Evolutionary conservation across 2,797 vertebrate genomes (phyloP), one percentile per base, ranked within the genome.

Genomic region (Periparus ater): DNA sequence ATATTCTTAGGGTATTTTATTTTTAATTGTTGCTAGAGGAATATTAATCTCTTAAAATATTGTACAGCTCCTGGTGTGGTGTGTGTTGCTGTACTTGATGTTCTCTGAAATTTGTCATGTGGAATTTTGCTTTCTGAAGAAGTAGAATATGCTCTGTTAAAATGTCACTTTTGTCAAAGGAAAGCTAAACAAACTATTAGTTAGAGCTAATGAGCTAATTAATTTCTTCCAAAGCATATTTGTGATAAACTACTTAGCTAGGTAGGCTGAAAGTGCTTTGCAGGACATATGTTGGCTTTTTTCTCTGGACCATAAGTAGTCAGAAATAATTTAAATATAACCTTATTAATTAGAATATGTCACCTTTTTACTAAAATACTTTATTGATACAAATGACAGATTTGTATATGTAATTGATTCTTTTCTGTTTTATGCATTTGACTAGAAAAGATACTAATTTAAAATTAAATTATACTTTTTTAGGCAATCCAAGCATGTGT

Each of bases 151-250:
- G n/a, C 67, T 93, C 62, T 91, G 70, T 81, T 77, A 44, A 96
- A 95, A 95, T 95, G 77, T 76, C 76, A 50, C 83, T 95, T 96
- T 95, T 73, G 78, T 96, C 70, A 74, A 66, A 95, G 38, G 61
- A 95, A 94, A 68, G 73, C 38, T 86, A 88, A 93, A 91, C 70
- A 95, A 96, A 92, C 83, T 82, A 79, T 65, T 94, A 84, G n/a
- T 71, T 90, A 84, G 76, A 78, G 34, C 73, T 96, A 95, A 96
- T 85, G 73, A 97, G 91, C 77, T 94, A 91, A 96, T 96, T 91
- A 94, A 94, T 96, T 95, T 85, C 44, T 90, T 92, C 95, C 85
- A 96, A 68, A 92, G 58, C 89, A 77, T 91, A 38, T 93, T 89
- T 79, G 58, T 85, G 20, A 95, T 89, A 84, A 86, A 96, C 72